Conservation (phyloP, 64 coral and sea anemone species). For the Montipora efflorescens region DNA sequence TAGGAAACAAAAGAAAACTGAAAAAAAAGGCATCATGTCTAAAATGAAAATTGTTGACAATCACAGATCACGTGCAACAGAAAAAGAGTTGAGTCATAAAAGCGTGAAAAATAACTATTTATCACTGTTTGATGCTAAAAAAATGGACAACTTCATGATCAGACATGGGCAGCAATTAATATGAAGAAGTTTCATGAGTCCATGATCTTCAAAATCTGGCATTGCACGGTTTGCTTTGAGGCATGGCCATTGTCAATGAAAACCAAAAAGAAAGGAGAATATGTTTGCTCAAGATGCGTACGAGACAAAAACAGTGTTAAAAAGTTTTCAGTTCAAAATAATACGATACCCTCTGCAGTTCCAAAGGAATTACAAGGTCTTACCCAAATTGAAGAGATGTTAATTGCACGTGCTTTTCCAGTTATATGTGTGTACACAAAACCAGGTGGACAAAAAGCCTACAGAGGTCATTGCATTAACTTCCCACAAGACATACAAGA, state of each 20-base stretch:
- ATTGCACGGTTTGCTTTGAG: constrained; percentile 36
- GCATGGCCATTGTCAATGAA: constrained; percentile 58
- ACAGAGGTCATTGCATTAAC: constrained; percentile 58
- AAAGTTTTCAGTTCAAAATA: constrained; percentile 66
- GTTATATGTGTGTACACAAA: constrained; percentile 55
- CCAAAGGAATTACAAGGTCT: constrained; percentile 57
- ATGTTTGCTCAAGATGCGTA: constrained; percentile 65
- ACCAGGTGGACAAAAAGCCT: constrained; percentile 57
- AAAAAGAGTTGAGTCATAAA: too few relatives aligned
- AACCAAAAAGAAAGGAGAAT: constrained; percentile 1
- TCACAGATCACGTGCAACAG: too few relatives aligned
- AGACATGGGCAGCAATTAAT: constrained; percentile 58
- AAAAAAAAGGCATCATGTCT: too few relatives aligned
- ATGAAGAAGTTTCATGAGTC: constrained; percentile 70
- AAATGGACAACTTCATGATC: constrained; percentile 48
- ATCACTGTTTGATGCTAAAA: constrained; percentile 33
- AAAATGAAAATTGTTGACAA: too few relatives aligned
- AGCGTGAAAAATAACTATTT: constrained; percentile 19
- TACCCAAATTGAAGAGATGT: constrained; percentile 74
- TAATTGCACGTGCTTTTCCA: constrained; percentile 65
- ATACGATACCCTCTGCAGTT: constrained; percentile 45
- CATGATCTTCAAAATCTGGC: constrained; percentile 49
- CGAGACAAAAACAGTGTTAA: constrained; percentile 42
- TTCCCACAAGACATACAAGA: constrained; percentile 58
- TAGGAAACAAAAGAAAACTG: constrained; percentile 1